Base-by-base conservation (phyloP, 2,797 vertebrate genomes). In the Remorina albescens region DNA sequence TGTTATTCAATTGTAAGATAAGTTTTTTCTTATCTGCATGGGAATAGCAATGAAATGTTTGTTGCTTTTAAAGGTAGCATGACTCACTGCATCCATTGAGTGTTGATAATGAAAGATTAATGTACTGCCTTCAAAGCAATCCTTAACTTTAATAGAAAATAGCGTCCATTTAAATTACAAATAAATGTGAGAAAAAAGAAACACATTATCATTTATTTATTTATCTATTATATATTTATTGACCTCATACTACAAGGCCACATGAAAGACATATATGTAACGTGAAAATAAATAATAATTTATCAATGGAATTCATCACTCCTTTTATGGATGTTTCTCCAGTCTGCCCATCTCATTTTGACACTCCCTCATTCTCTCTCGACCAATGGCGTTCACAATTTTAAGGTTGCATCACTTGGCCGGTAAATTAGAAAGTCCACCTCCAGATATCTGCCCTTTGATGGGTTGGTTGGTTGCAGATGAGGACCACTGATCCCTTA, bases 361-460 rank as follows among this genome's bases (percentile, higher is more conserved):
- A n/a, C 72, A 71, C 34, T n/a, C 74, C 80, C 76, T 65, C 30
- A 2, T 36, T 42, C 26, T 34, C 67, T 60, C 56, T 79, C 70
- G 59, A 23, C 85, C 86, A 88, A 86, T 79, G 25, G 59, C 7
- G 1, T 41, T 62, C 3, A 34, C 42, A 28, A 37, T 69, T 57
- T 50, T 34, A 13, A n/a, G n/a, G 62, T 76, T 85, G 78, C 81
- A 78, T 89, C 80, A 82, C 67, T 32, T 60, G 59, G 76, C 67
- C 75, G 72, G 32, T 70, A 76, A 69, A 57, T 71, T 74, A 77
- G 65, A 80, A 64, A 46, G 76, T 71, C 71, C 70, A 69, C 73
- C 75, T 79, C 55, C 56, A 76, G 42, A 71, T 76, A 60, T 72
- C 62, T 85, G 74, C 30, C 65, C 76, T 78, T 67, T 82, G 83